Evolutionary conservation across 2,888 invertebrate species (phyloP), one percentile per base, ranked within the genome.

Genomic region (Drosophila paramelanica): DNA sequence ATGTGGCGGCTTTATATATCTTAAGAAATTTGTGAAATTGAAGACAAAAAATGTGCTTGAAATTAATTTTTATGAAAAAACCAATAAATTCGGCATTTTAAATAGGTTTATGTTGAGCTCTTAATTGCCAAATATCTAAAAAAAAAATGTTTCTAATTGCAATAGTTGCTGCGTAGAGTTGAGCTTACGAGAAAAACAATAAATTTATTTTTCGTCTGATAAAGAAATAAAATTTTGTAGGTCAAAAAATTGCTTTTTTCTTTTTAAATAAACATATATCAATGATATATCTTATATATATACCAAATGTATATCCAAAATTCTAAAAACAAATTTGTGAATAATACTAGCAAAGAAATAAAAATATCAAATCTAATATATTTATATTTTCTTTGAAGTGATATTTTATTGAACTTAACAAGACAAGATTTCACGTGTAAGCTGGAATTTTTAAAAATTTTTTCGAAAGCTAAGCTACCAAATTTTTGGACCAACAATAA

Each of bases 101-200:
- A 38, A 45, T 59, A 14, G 43, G 3, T 38, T 31, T 14, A 60
- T 45, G 27, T 17, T 59, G 17, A 36, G 36, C 17, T 36, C 17
- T 58, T 60, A 60, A 60, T 60, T 60, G 59, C 27, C n/a, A 38
- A 27, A 43, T 36, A 57, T 57, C 7, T 11, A 14, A 38, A 39
- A 45, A 41, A 11, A 17, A 14, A 27, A 8, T 41, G 10, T 20
- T 42, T n/a, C 17, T 31, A 41, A 42, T 42, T 52, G 31, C 3
- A 10, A 4, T 23, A 3, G 25, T 36, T 45, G 41, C 17, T 14
- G 45, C 13, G 4, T 25, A 13, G 23, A 14, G 11, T 14, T 53
- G 20, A n/a, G 33, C 3, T 20, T 6, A 39, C 14, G 8, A 41
- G 17, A 41, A 41, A 41, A 5, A 10, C 8, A 8, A 41, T 5